Percentiles rank a stretch among this genome's conserved stretches.
phyloP scores from a whole-genome alignment of 1,140 invertebrate genomes.

The Euura saliciscinereae region DNA sequence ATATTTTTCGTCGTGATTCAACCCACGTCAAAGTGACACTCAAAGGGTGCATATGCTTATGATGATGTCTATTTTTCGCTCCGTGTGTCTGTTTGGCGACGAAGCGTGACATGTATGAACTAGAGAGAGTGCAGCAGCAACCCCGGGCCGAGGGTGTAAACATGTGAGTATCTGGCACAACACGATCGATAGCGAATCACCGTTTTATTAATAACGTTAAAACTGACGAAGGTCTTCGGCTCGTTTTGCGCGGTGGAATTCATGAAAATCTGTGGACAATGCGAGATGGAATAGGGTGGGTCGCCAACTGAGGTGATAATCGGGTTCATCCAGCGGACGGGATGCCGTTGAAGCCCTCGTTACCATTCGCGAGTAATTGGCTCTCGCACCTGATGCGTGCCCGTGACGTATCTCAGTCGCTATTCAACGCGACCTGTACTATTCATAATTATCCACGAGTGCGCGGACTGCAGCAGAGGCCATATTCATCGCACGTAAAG shows the following conservation, averaged over 20 bases:
- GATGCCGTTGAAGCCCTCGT: too few species aligned
- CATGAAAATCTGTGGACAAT: too few species aligned
- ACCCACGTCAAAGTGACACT: too few species aligned
- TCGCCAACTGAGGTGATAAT: background rate
- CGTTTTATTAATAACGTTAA: slow-evolving; percentile 5
- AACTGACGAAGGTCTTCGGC: background rate
- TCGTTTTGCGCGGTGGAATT: too few species aligned
- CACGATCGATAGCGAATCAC: slow-evolving; percentile 5
- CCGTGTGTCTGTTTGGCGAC: too few species aligned
- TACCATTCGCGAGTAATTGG: too few species aligned
- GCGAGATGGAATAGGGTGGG: background rate
- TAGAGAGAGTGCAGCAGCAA: background rate
- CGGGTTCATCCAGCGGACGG: background rate
- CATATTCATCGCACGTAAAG: slow-evolving; percentile 14
- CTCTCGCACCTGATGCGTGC: too few species aligned
- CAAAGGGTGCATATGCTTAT: too few species aligned
- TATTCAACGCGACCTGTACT: background rate
- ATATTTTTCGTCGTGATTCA: too few species aligned
- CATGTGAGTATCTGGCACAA: background rate
- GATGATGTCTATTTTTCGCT: too few species aligned
- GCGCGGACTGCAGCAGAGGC: background rate
- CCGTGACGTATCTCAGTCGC: too few species aligned
- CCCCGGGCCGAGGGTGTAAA: background rate
- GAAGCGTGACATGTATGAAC: too few species aligned
- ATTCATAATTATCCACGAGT: background rate